Evolutionary conservation across 64 coral and sea anemone species (phyloP).

Genomic region (Trachythela sp.): DNA sequence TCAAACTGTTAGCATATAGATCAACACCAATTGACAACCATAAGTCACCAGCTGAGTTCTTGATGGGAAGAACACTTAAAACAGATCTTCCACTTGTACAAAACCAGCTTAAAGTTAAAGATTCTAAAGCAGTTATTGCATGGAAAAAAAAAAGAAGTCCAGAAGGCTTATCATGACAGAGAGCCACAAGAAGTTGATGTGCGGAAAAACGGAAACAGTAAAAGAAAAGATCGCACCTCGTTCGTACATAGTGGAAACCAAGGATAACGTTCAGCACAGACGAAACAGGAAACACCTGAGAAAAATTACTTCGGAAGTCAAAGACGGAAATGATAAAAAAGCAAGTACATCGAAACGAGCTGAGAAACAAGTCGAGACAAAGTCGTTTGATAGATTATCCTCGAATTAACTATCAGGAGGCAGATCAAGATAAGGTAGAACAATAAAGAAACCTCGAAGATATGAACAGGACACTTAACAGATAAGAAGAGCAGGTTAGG

Average conservation of each 20-base stretch:
- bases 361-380: not conserved
- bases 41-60: not conserved
- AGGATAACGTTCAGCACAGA: not conserved
- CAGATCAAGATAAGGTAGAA: not conserved
- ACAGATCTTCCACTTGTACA: not conserved
- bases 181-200: not conserved
- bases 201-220: not conserved
- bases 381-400: not conserved
- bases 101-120: not conserved
- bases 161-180: not conserved
- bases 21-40: slow-evolving; percentile 16
- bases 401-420: not conserved
- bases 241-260: not conserved
- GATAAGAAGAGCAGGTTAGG: not conserved
- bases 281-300: slow-evolving; percentile 1
- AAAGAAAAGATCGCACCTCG: slow-evolving; percentile 1
- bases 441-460: not conserved
- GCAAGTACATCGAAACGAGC: not conserved
- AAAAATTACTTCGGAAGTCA: not conserved
- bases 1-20: too few species aligned
- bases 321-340: too few species aligned
- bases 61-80: slow-evolving; percentile 12
- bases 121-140: not conserved
- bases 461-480: not conserved
- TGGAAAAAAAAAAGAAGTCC: not conserved